phyloP scores from a whole-genome alignment of 2,888 invertebrate species.

The Leucophora obtusa region DNA sequence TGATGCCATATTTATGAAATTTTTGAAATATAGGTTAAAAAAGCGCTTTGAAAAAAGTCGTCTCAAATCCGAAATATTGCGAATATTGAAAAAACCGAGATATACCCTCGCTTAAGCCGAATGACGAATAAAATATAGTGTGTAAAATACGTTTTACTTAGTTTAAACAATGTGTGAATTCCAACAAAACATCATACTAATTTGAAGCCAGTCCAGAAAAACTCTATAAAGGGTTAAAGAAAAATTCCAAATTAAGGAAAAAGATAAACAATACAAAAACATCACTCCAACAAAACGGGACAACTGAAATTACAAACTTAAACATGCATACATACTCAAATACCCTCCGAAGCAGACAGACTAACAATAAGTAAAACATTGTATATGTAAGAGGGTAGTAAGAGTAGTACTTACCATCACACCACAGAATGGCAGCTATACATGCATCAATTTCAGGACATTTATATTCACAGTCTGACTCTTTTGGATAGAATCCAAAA shows the following conservation, averaged over 20 bases:
- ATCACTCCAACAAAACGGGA: neutral
- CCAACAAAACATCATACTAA: too few species aligned
- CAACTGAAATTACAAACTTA: slow-evolving; percentile 22
- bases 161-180: too few species aligned
- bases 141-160: too few species aligned
- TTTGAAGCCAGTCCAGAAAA: too few species aligned
- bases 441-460: slow-evolving; percentile 89
- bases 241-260: neutral
- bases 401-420: slow-evolving; percentile 82
- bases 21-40: too few species aligned
- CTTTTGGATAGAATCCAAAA: slow-evolving; percentile 79
- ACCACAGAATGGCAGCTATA: slow-evolving; percentile 86
- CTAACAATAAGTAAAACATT: neutral
- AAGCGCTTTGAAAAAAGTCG: too few species aligned
- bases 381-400: slow-evolving; percentile 15
- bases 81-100: too few species aligned
- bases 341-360: neutral
- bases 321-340: neutral
- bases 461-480: slow-evolving; percentile 81
- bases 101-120: too few species aligned
- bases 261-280: slow-evolving; percentile 4
- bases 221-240: slow-evolving; percentile 13
- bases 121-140: too few species aligned
- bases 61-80: too few species aligned
- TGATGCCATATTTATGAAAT: too few species aligned